These are phyloP conservation scores for Lophura nycthemera DNA, from an alignment of 2,113 vertebrate species.

Conservation along the genomic window DNA sequence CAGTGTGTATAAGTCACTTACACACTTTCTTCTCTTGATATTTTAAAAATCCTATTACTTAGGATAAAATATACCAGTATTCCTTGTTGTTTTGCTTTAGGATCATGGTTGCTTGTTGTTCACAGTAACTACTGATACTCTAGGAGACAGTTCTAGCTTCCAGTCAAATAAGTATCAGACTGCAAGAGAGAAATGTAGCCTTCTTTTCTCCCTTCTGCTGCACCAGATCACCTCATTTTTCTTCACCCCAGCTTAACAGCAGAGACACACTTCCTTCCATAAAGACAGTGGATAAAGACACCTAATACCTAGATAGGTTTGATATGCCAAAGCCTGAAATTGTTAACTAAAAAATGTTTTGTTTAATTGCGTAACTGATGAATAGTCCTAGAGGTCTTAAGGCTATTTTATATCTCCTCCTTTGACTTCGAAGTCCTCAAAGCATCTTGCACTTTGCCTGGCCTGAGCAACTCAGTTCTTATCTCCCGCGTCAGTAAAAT, in stretches of 20 bases:
- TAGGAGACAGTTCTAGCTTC: background rate
- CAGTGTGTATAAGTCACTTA: background rate
- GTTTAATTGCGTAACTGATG: background rate
- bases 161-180: background rate
- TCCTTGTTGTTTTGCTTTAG: background rate
- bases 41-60: background rate
- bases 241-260: background rate
- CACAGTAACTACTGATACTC: background rate
- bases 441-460: background rate
- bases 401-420: background rate
- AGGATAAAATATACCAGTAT: background rate
- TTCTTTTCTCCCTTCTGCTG: background rate
- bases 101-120: background rate
- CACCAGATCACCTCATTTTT: background rate
- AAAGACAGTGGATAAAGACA: background rate
- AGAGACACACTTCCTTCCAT: background rate
- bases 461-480: background rate
- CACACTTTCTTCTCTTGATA: background rate
- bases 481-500: background rate
- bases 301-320: background rate
- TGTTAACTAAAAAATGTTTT: background rate
- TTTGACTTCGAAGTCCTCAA: background rate
- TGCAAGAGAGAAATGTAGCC: background rate
- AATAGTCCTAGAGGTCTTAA: background rate
- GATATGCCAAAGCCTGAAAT: background rate